Evolutionary conservation across 2,797 vertebrate species (phyloP), one percentile per base, ranked within the genome.

Genomic region (Myotis myotis): DNA sequence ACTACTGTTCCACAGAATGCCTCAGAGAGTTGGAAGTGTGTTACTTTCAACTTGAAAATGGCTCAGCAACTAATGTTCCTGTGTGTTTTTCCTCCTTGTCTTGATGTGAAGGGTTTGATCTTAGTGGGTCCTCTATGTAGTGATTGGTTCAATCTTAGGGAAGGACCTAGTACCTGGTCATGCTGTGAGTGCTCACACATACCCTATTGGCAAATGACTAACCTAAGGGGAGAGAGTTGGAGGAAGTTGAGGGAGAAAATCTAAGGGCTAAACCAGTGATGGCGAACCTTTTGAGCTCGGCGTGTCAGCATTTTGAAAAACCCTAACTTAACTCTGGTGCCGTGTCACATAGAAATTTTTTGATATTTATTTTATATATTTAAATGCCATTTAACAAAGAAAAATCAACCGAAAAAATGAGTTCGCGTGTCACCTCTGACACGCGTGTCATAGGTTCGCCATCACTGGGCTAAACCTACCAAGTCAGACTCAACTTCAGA

Each of bases 41-140:
- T 92, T 87, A 47, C 30, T 80, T 75, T 87, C 83, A 93, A 84
- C 89, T 83, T 94, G 78, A 90, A 87, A 93, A 62, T 78, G 66
- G 41, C 74, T 85, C 28, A 33, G n/a, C 41, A 57, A 33, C 53
- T 44, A 44, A 28, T 85, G 2, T 91, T 76, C 11, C 33, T 82
- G 15, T 49, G 86, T 30, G 8, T 38, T 95, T 91, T 91, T 87
- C 23, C 62, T 44, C 53, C 53, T 81, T 53, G 47, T 92, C 72
- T 87, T 87, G 72, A 38, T 49, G 5, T 51, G 36, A 86, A 89
- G 55, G 49, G n/a, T 51, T 79, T 64, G 49, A n/a, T 70, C 23
- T 75, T 68, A 49, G 53, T 6, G 13, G 64, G 38, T 38, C 33
- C 47, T 2, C 0, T 17, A n/a, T 13, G n/a, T 55, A 23, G 8